A percentile compares a stretch with the other conserved stretches of the same genome.
phyloP scores from a whole-genome alignment of 2,797 vertebrate species.

The Neopelma chrysocephalum region DNA sequence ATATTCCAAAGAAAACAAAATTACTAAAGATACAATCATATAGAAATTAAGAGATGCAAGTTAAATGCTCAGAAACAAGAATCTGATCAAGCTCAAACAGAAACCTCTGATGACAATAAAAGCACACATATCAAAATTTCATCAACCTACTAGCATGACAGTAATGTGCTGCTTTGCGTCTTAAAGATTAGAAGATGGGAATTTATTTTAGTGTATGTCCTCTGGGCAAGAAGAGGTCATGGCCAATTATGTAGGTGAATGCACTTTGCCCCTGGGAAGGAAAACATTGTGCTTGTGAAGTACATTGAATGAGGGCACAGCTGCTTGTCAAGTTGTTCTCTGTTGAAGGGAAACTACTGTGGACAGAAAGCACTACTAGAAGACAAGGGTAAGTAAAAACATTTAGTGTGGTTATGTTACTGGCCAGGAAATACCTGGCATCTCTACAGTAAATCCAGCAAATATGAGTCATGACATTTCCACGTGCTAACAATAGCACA shows the following conservation, averaged over 20 bases:
- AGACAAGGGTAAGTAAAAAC: background rate
- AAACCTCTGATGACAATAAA: slow-evolving; percentile 45
- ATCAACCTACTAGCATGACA: slow-evolving; percentile 37
- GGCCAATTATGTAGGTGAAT: slow-evolving; percentile 46
- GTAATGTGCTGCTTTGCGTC: background rate
- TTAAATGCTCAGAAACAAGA: slow-evolving; percentile 60
- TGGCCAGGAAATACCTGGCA: background rate
- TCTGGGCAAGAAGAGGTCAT: background rate
- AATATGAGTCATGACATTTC: background rate
- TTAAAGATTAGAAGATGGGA: slow-evolving; percentile 20
- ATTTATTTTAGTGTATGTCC: background rate
- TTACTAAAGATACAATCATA: slow-evolving; percentile 7
- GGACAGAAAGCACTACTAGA: background rate
- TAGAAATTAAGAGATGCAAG: slow-evolving; percentile 14
- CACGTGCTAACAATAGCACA: background rate
- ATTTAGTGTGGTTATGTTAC: background rate
- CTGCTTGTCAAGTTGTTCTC: slow-evolving; percentile 1
- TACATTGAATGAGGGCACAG: background rate
- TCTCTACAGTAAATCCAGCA: background rate
- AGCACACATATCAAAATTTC: slow-evolving; percentile 62
- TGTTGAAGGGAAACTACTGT: background rate
- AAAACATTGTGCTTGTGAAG: slow-evolving; percentile 5
- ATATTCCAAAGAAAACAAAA: background rate
- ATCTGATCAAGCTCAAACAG: slow-evolving; percentile 37
- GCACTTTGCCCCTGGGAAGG: slow-evolving; percentile 11